Evolutionary conservation across 2,888 invertebrate genomes (phyloP).

Genomic region (Tachina grossa): DNA sequence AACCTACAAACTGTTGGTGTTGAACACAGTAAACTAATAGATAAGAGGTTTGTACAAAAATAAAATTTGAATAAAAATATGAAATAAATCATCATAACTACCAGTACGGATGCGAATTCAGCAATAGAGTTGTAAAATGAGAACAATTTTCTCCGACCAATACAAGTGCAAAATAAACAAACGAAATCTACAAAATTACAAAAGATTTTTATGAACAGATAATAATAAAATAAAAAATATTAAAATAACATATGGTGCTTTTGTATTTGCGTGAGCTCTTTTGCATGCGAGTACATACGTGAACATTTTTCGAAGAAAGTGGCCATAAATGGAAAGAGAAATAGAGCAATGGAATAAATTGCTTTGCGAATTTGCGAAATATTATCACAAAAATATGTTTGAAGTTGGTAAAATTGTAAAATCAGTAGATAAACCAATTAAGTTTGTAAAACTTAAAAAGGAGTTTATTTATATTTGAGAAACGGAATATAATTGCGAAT

Average conservation of each 20-base stretch:
- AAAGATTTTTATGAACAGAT: constrained; percentile 35
- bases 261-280: not conserved
- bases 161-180: constrained; percentile 43
- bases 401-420: not conserved
- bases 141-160: constrained; percentile 43
- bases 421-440: no score
- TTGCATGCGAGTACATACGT: not conserved
- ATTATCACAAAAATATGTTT: not conserved
- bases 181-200: constrained; percentile 23
- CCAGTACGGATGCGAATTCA: constrained; percentile 20
- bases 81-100: constrained; percentile 52
- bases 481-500: no score
- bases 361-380: not conserved
- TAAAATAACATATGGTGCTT: constrained; percentile 24
- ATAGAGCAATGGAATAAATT: not conserved
- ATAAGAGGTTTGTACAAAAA: constrained; percentile 40
- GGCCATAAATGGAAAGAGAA: not conserved
- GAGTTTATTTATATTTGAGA: no score
- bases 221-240: not conserved
- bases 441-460: no score
- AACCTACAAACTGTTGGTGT: constrained; percentile 65
- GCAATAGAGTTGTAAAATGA: constrained; percentile 56
- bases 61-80: constrained; percentile 61
- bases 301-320: not conserved
- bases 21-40: constrained; percentile 32